Evolutionary conservation across 2,888 invertebrate genomes (phyloP).

Genomic region (Lochmaea crataegi): DNA sequence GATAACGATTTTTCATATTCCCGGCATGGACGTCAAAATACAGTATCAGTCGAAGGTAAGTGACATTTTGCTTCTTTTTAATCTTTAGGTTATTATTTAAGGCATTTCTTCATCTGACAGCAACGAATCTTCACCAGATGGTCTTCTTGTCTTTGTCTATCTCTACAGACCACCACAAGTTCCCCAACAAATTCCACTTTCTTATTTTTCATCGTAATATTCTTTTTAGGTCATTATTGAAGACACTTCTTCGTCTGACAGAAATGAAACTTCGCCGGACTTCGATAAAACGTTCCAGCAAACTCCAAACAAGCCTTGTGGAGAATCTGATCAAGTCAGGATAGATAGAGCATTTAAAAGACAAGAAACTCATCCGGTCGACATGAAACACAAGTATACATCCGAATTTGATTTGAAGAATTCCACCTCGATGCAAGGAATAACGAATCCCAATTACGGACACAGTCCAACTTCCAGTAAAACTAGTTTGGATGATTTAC

Average conservation of each 20-base stretch:
- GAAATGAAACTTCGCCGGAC: constrained; percentile 47
- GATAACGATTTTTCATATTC: constrained; percentile 89
- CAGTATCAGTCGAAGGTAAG: constrained; percentile 64
- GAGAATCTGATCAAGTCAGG: constrained; percentile 58
- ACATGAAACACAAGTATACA: constrained; percentile 46
- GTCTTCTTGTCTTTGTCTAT: no score
- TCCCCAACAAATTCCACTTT: no score
- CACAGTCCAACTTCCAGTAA: constrained; percentile 58
- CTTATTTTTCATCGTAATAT: neutral
- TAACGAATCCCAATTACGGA: constrained; percentile 64
- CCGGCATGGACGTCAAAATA: constrained; percentile 82
- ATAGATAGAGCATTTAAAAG: constrained; percentile 63
- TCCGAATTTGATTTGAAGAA: constrained; percentile 50
- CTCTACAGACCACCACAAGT: no score
- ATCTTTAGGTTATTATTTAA: no score
- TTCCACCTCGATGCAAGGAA: constrained; percentile 61
- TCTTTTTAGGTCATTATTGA: constrained; percentile 50
- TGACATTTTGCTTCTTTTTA: neutral
- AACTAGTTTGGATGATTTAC: constrained; percentile 55
- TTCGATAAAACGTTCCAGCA: constrained; percentile 56
- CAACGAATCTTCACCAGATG: constrained; percentile 47
- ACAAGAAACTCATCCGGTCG: constrained; percentile 54
- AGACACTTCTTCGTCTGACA: constrained; percentile 37
- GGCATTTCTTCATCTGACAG: constrained; percentile 16
- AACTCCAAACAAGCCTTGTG: constrained; percentile 38